A percentile compares a stretch with the other conserved stretches of the same genome.
Conservation (phyloP, 53 echinoderm and acorn worm genomes). For the Echinometra lucunter region DNA sequence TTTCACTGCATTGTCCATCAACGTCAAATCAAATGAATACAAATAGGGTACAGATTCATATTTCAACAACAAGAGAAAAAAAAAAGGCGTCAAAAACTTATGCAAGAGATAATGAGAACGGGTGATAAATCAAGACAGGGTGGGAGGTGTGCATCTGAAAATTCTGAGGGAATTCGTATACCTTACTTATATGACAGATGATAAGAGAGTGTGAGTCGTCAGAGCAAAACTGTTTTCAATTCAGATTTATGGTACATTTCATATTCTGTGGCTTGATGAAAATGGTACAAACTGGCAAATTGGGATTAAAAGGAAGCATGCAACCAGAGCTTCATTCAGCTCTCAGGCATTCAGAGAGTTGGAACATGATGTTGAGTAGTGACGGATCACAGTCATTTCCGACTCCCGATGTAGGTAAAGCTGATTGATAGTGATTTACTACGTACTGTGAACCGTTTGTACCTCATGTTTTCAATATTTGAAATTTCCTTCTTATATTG, state of each 20-base stretch:
- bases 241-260: not conserved
- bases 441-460: too few species aligned
- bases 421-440: not conserved
- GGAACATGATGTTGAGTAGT: too few species aligned
- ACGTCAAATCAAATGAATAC: constrained; percentile 9
- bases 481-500: too few species aligned
- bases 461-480: too few species aligned
- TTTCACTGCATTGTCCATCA: not conserved
- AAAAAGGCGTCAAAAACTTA: not conserved
- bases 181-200: not conserved
- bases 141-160: not conserved
- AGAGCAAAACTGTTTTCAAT: not conserved
- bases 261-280: not conserved
- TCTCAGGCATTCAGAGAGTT: not conserved
- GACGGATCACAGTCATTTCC: too few species aligned
- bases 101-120: not conserved
- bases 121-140: not conserved
- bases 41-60: constrained; percentile 11
- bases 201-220: not conserved
- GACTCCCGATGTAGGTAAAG: not conserved
- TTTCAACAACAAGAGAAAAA: too few species aligned
- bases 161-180: not conserved
- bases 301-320: not conserved
- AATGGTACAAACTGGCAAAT: not conserved
- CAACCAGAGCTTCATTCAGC: not conserved